Evolutionary conservation across 1,140 invertebrate genomes (phyloP).

Genomic region (Antheraea pernyi): DNA sequence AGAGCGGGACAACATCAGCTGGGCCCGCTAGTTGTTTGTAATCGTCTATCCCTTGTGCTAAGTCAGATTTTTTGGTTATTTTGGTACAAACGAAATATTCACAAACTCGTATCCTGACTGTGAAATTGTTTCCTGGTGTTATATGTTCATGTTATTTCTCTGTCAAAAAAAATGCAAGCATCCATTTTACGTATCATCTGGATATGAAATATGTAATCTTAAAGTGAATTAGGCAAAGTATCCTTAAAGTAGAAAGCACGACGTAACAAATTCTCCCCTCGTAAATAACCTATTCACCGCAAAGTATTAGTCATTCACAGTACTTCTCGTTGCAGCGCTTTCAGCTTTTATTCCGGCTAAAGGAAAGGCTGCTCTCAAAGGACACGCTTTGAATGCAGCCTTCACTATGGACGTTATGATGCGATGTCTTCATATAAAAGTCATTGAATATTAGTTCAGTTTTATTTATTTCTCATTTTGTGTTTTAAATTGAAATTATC

Average conservation of each 20-base stretch:
- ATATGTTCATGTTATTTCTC: too few relatives aligned
- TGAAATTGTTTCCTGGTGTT: too few relatives aligned
- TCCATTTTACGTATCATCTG: too few relatives aligned
- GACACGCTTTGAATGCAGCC: slow-evolving; percentile 21
- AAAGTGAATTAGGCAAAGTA: neutral
- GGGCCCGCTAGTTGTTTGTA: too few relatives aligned
- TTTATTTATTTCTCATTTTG: neutral
- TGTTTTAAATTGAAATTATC: neutral
- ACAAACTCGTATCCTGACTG: too few relatives aligned
- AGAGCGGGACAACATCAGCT: too few relatives aligned
- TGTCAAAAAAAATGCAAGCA: too few relatives aligned
- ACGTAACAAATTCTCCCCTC: neutral
- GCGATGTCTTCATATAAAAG: neutral
- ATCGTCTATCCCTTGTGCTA: too few relatives aligned
- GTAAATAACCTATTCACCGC: slow-evolving; percentile 4
- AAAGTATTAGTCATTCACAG: slow-evolving; percentile 1
- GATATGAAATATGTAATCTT: too few relatives aligned
- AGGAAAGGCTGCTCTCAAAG: slow-evolving; percentile 13
- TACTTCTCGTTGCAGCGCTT: neutral
- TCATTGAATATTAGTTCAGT: neutral
- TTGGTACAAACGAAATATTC: too few relatives aligned
- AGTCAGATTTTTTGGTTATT: too few relatives aligned
- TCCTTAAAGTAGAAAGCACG: neutral
- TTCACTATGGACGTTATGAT: neutral
- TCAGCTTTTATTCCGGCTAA: neutral